These are phyloP conservation scores for Epinephelus malabaricus DNA, from an alignment of 2,797 vertebrate species.

Conservation along the genomic window DNA sequence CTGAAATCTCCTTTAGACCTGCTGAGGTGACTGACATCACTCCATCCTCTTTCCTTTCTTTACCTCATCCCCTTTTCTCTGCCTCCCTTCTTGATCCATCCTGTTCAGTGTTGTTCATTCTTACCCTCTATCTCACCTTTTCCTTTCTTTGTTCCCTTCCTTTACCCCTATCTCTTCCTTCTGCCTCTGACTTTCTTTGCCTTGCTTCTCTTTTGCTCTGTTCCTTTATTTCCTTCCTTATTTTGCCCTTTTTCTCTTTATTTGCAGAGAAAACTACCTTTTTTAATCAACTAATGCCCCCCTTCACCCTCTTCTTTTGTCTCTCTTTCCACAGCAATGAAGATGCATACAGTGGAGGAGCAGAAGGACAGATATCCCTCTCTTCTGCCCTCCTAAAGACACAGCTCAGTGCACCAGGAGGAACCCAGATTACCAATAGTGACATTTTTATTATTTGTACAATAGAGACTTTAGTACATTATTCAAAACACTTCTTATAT, in stretches of 20 bases:
- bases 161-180: neutral
- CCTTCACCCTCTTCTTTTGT: neutral
- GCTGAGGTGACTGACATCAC: constrained; percentile 13
- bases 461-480: constrained; percentile 96
- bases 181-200: neutral
- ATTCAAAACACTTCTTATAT: constrained; percentile 99
- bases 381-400: constrained; percentile 3
- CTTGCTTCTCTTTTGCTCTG: neutral
- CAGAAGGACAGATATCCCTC: neutral
- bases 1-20: constrained; percentile 20
- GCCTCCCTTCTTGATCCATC: neutral
- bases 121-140: neutral
- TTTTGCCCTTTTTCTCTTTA: neutral
- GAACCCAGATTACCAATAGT: constrained; percentile 93
- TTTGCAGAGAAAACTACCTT: neutral
- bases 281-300: neutral
- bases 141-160: neutral
- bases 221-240: neutral
- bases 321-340: neutral
- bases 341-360: neutral
- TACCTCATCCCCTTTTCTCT: neutral
- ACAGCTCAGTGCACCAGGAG: constrained; percentile 67
- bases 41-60: neutral
- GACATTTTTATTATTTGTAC: constrained; percentile 96
- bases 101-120: neutral